Conservation (phyloP, 2,113 vertebrate genomes). For the Zootoca vivipara region DNA sequence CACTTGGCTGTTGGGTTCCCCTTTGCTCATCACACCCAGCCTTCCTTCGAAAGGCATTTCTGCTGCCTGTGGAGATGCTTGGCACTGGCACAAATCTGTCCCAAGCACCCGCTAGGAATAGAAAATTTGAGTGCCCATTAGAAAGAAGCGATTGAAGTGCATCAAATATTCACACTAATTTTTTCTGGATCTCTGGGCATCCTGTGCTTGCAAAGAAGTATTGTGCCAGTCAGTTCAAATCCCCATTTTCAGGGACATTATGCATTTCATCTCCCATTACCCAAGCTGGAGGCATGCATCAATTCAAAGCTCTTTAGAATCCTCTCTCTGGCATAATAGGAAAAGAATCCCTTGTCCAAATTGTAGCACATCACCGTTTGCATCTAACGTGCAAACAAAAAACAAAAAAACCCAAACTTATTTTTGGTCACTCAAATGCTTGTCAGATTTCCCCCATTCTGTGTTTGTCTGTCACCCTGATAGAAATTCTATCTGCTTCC, state of each 20-base stretch:
- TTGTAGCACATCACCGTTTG: rapidly evolving
- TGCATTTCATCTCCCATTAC: background rate
- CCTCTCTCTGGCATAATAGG: background rate
- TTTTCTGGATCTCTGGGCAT: background rate
- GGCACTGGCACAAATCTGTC: background rate
- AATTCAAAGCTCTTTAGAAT: background rate
- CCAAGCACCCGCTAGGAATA: background rate
- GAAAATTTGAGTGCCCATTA: background rate
- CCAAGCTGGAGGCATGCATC: background rate
- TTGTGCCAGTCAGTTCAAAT: background rate
- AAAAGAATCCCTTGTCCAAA: background rate
- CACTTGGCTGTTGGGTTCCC: background rate
- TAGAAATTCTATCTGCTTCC: conserved; percentile 1
- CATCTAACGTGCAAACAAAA: background rate
- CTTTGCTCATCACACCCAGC: background rate
- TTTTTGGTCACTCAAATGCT: background rate
- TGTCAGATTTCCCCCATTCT: background rate
- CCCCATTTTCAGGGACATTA: background rate
- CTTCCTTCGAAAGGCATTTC: too few relatives aligned
- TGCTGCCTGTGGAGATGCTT: background rate
- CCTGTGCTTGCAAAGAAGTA: background rate
- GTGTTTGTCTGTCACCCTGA: background rate
- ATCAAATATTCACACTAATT: background rate
- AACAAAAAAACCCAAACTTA: too few relatives aligned
- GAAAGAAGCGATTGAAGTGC: background rate